phyloP scores from a whole-genome alignment of 2,797 vertebrate genomes.

The Sebastes nivosus region DNA sequence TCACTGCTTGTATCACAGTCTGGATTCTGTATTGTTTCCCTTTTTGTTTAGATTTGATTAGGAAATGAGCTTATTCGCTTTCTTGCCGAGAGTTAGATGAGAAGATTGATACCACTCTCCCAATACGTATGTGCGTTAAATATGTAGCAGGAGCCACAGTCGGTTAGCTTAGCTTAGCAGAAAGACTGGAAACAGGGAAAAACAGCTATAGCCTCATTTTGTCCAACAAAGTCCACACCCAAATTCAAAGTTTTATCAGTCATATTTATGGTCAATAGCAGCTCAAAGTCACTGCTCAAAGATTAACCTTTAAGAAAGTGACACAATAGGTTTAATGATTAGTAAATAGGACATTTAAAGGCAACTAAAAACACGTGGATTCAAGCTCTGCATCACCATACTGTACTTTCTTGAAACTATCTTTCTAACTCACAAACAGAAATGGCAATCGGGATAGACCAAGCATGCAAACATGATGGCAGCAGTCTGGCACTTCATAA shows the following conservation, averaged over 20 bases:
- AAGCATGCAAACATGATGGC: conserved; percentile 16
- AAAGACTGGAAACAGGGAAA: not conserved
- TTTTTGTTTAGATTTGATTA: not conserved
- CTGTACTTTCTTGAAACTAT: conserved; percentile 8
- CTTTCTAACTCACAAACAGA: conserved; percentile 28
- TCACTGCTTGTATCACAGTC: not conserved
- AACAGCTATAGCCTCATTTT: not conserved
- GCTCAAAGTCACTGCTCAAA: not conserved
- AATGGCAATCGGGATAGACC: conserved; percentile 16
- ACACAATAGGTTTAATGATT: not conserved
- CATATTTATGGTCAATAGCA: not conserved
- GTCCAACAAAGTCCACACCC: not conserved
- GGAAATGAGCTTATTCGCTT: not conserved
- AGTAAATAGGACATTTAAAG: not conserved
- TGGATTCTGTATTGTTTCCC: not conserved
- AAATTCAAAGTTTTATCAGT: not conserved
- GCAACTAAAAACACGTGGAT: not conserved
- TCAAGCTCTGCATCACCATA: not conserved
- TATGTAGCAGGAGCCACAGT: not conserved
- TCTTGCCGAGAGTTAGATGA: not conserved
- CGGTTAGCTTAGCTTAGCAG: not conserved
- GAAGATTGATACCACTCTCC: not conserved
- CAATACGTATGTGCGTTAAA: not conserved
- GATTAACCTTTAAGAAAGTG: not conserved
- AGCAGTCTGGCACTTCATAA: conserved; percentile 13